Evolutionary conservation across 2,113 vertebrate genomes (phyloP).

Genomic region (Urocolius indicus): DNA sequence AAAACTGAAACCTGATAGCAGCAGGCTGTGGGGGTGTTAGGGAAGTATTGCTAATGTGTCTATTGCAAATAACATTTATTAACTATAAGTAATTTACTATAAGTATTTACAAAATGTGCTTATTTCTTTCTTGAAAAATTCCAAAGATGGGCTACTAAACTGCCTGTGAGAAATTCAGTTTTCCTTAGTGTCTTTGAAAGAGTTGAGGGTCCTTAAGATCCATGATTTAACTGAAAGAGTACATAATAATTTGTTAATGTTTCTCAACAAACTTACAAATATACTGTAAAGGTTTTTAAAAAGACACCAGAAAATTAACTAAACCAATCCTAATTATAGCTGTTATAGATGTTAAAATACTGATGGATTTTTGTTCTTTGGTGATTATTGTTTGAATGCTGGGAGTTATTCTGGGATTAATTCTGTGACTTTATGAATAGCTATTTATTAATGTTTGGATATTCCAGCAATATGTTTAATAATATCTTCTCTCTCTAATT

Average conservation of each 20-base stretch:
- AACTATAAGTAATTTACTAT: background rate
- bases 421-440: background rate
- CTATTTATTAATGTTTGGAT: background rate
- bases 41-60: background rate
- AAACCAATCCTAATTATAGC: background rate
- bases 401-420: background rate
- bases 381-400: background rate
- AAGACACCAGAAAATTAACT: background rate
- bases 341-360: background rate
- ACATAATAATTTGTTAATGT: background rate
- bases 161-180: background rate
- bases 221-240: background rate
- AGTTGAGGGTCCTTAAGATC: background rate
- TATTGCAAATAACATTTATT: background rate
- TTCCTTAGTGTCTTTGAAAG: background rate
- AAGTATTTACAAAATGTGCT: background rate
- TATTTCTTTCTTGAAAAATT: background rate
- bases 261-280: background rate
- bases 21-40: background rate
- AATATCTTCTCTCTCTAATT: background rate
- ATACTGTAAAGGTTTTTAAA: background rate
- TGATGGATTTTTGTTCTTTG: background rate
- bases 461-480: background rate
- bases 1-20: background rate
- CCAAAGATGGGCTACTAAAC: background rate